phyloP scores from a whole-genome alignment of 2,888 invertebrate species.

The Scrobipalpa atriplicella region DNA sequence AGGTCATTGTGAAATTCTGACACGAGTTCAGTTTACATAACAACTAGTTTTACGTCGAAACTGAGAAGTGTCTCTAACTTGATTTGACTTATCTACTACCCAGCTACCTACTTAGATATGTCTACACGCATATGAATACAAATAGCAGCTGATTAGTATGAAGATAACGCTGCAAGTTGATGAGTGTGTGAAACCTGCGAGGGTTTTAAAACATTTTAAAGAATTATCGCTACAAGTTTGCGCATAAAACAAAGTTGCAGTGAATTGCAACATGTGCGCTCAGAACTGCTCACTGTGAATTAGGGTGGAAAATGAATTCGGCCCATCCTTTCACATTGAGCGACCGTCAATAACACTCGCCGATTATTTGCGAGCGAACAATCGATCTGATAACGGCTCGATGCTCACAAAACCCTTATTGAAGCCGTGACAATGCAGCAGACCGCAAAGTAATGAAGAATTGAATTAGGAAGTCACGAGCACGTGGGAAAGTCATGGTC shows the following conservation, averaged over 20 bases:
- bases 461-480: conserved; percentile 16
- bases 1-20: conserved; percentile 33
- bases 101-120: conserved; percentile 2
- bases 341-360: conserved; percentile 49
- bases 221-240: conserved; percentile 50
- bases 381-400: conserved; percentile 54
- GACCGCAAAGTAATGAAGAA: conserved; percentile 16
- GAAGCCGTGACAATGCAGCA: conserved; percentile 50
- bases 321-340: conserved; percentile 66
- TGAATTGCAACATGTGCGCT: conserved; percentile 55
- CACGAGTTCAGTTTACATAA: conserved; percentile 21
- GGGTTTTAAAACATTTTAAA: conserved; percentile 41
- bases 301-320: conserved; percentile 69
- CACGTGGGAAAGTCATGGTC: conserved; percentile 41
- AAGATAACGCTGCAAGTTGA: conserved; percentile 19
- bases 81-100: background rate
- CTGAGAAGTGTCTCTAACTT: background rate
- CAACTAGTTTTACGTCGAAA: conserved; percentile 12
- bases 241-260: conserved; percentile 55
- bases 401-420: conserved; percentile 53
- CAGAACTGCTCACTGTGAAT: conserved; percentile 58
- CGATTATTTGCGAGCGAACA: conserved; percentile 51
- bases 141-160: conserved; percentile 13
- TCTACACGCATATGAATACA: background rate
- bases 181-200: conserved; percentile 22